Percentiles rank a stretch among this genome's conserved stretches.
Conservation (phyloP, 2,113 vertebrate species). For the Machaerirhynchus nigripectus region DNA sequence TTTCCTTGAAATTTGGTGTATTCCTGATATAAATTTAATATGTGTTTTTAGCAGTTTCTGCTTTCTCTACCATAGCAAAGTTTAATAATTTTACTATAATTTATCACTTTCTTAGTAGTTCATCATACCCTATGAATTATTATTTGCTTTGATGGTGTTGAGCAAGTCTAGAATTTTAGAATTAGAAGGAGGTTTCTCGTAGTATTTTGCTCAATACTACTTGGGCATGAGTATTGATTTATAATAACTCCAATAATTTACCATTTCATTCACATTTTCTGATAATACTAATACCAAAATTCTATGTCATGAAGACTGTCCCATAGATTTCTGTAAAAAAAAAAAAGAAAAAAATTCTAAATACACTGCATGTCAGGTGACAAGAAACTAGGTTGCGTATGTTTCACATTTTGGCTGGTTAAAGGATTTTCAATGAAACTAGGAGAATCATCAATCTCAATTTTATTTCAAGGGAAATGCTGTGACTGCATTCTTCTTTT, state of each 20-base stretch:
- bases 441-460: background rate
- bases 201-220: background rate
- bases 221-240: background rate
- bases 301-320: background rate
- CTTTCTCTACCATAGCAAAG: background rate
- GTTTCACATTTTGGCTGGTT: background rate
- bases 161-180: background rate
- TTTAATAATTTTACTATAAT: background rate
- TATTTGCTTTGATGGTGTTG: background rate
- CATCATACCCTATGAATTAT: background rate
- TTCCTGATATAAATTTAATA: background rate
- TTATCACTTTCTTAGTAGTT: background rate
- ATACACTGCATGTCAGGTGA: fast-evolving
- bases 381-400: background rate
- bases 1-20: background rate
- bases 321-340: background rate
- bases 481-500: background rate
- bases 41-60: background rate
- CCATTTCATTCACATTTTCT: background rate
- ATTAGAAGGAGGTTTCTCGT: background rate
- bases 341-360: background rate
- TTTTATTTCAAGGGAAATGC: background rate
- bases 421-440: background rate
- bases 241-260: background rate
- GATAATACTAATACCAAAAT: background rate